Base-by-base conservation (phyloP, 1,140 invertebrate species). In the Tetramorium alpestre region DNA sequence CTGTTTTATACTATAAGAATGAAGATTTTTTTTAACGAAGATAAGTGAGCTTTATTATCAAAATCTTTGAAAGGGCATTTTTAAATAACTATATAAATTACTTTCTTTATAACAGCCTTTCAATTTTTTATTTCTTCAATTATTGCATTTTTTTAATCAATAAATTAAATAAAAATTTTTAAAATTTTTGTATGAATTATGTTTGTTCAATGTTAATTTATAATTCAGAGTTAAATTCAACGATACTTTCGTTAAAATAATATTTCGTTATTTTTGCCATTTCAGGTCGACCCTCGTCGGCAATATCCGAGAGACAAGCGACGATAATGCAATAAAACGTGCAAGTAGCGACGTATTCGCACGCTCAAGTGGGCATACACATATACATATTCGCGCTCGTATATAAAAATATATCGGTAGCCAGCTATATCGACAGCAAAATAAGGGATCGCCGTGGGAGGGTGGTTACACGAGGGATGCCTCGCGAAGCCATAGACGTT, bases 401-500 rank as follows among this genome's bases (percentile, higher is more conserved):
- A 38, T 38, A 49, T 84, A 75, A 84, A 84, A 84, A 78, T 81
- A 85, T 78, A 86, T 86, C 67, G 44, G 78, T 85, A 75, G 49
- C 38, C 54, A 76, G 81, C 62, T 92, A 92, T 91, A 92, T 92
- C 88, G 90, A 89, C 80, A 65, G 89, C 90, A 88, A 93, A 91
- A 92, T 91, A 92, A 93, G 87, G 89, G 89, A 92, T 90, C 87
- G 90, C 70, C 85, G 81, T 82, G 86, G 86, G 87, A 91, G 92
- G 90, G 85, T 90, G 89, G 88, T 85, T 91, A 89, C 88, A 91
- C 86, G 89, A 92, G 91, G 89, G 89, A 92, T 90, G 92, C 87
- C 76, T 92, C 90, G 89, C 65, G 85, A 93, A 91, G 92, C 92
- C 88, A 92, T 93, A 93, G 92, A 92, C 90, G 90, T 90, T 90